phyloP scores from a whole-genome alignment of 2,113 vertebrate species.

The Hydrochoerus hydrochaeris region DNA sequence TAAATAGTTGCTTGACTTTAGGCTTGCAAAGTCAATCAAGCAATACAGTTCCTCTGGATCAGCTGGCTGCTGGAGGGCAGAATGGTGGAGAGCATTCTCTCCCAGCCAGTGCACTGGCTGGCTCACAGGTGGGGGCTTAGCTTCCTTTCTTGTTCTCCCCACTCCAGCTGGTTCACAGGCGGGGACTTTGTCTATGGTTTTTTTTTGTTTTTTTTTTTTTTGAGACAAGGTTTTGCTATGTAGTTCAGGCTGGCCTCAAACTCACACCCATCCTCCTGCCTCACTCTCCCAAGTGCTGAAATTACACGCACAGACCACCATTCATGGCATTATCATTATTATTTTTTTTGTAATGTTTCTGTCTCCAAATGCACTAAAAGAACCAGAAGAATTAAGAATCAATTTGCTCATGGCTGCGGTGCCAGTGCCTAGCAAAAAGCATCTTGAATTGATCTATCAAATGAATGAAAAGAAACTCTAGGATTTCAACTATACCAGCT shows the following conservation, averaged over 20 bases:
- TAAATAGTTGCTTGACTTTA: too few relatives aligned
- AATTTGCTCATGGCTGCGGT: not conserved
- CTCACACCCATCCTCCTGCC: not conserved
- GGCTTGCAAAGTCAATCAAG: too few relatives aligned
- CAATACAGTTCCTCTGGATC: too few relatives aligned
- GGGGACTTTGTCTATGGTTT: not conserved
- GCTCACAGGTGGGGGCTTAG: too few relatives aligned
- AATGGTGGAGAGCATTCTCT: too few relatives aligned
- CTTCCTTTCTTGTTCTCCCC: too few relatives aligned
- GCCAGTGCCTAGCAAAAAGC: not conserved
- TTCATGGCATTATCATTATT: not conserved
- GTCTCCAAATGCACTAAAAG: not conserved
- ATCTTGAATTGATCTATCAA: constrained; percentile 17
- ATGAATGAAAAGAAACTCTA: not conserved
- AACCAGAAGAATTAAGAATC: not conserved
- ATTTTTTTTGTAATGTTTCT: not conserved
- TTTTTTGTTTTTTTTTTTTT: not conserved
- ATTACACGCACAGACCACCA: not conserved
- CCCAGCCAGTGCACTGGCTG: too few relatives aligned
- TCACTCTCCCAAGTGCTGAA: not conserved
- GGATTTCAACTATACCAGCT: not conserved
- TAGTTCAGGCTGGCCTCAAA: not conserved
- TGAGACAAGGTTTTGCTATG: not conserved
- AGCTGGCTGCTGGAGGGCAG: too few relatives aligned
- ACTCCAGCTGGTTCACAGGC: too few relatives aligned